Conservation (phyloP, 1,140 invertebrate species). For the Liolophura sinensis region DNA sequence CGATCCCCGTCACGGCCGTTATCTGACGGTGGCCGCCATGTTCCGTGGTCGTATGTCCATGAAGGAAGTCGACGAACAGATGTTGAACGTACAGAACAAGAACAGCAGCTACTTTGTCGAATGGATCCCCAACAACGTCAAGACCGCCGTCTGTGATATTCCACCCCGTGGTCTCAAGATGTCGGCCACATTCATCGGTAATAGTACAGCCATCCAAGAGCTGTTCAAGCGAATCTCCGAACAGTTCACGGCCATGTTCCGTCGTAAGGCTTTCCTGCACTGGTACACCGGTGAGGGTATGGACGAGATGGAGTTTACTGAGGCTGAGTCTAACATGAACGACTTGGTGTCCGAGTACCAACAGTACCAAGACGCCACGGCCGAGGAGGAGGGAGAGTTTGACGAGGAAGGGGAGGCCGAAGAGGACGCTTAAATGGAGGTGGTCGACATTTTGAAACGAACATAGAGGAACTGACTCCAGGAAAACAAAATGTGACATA, state of each 20-base stretch:
- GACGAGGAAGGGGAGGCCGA: constrained; percentile 79
- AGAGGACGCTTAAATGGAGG: constrained; percentile 11
- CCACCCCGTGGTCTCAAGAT: constrained; percentile 86
- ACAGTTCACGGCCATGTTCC: constrained; percentile 64
- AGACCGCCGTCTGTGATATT: constrained; percentile 88
- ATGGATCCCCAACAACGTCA: constrained; percentile 90
- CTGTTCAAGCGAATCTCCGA: constrained; percentile 76
- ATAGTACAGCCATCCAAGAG: constrained; percentile 72
- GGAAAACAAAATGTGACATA: no score
- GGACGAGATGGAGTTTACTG: constrained; percentile 82
- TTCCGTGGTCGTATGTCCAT: constrained; percentile 73
- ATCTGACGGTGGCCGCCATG: constrained; percentile 79
- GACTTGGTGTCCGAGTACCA: constrained; percentile 34
- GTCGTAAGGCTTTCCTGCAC: constrained; percentile 74
- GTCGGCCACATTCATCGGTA: constrained; percentile 78
- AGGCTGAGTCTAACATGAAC: constrained; percentile 65
- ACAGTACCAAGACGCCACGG: constrained; percentile 40
- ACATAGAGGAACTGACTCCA: no score
- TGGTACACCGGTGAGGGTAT: constrained; percentile 78
- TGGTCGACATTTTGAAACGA: no score
- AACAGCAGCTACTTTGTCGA: constrained; percentile 80
- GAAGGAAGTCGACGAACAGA: constrained; percentile 51
- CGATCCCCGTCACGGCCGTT: constrained; percentile 68
- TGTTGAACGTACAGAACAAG: constrained; percentile 40
- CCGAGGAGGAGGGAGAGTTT: constrained; percentile 36